Evolutionary conservation across 1,140 invertebrate species (phyloP), one percentile per base, ranked within the genome.

Genomic region (Meloidogyne hapla): DNA sequence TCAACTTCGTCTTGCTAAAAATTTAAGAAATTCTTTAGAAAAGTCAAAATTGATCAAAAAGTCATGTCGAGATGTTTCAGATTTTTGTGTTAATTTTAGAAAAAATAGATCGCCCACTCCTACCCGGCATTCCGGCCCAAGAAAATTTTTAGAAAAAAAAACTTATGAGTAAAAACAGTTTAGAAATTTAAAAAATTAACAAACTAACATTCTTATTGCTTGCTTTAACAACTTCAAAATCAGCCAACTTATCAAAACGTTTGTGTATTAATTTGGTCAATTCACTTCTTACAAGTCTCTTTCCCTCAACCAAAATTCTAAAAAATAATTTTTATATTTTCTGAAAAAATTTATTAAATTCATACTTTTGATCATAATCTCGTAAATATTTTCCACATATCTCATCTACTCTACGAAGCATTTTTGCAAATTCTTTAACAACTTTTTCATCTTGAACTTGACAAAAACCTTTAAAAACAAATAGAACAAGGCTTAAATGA

Each of bases 251-350:
- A 69, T 83, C 81, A 66, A 74, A 83, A 12, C 81, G 62, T 77
- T 84, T 84, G n/a, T 84, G 75, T 21, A 83, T 82, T 61, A 83
- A 75, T 64, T 84, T 82, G 0, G 75, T 72, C n/a, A 77, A 74
- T n/a, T 84, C 81, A 48, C 64, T 69, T 45, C 62, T 45, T 18
- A 77, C 69, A 12, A 80, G 40, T 12, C 61, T 26, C 15, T 76
- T 75, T 18, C 72, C 79, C 42, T 80, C 79, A 15, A 65, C 66
- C 23, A 80, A 38, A 38, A 81, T 65, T 15, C 77, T 79, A 26
- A 12, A 73, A 13, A 61, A n/a, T n/a, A 67, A n/a, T 18, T 18
- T 40, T 33, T 4, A 67, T 18, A 21, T 67, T 21, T 13, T n/a
- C 23, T 42, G 21, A n/a, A 13, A 33, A 1, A 21, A 33, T 21